A percentile compares a stretch with the other conserved stretches of the same genome.
phyloP scores from a whole-genome alignment of 2,797 vertebrate species.

The Rhinatrema bivittatum region DNA sequence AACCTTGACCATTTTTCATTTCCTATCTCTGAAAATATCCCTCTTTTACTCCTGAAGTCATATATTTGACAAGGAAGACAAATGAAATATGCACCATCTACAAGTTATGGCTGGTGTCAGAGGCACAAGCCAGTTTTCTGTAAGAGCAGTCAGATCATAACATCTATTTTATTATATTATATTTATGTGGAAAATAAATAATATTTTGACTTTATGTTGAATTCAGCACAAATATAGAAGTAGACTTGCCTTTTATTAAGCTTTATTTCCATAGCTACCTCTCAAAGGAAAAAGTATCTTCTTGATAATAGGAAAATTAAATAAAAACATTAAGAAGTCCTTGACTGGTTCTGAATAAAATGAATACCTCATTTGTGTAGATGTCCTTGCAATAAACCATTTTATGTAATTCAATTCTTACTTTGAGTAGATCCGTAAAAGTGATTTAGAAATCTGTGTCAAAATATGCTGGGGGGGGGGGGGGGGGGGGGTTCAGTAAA shows the following conservation, averaged over 20 bases:
- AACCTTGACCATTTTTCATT: too few species aligned
- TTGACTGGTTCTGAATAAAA: conserved; percentile 38
- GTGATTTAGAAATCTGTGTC: conserved; percentile 33
- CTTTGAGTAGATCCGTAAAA: conserved; percentile 37
- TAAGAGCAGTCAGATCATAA: not conserved
- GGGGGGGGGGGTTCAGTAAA: conserved; percentile 14
- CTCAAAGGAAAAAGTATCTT: conserved; percentile 38
- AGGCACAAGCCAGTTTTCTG: conserved; percentile 1
- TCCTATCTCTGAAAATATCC: too few species aligned
- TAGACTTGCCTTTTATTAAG: conserved; percentile 42
- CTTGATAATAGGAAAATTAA: conserved; percentile 42
- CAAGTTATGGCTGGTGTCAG: conserved; percentile 1
- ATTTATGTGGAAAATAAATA: conserved; percentile 8
- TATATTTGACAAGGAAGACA: too few species aligned
- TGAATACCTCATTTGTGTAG: conserved; percentile 41
- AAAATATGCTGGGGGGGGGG: conserved; percentile 32
- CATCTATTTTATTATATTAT: conserved; percentile 5
- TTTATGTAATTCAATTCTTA: conserved; percentile 40
- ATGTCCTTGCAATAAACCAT: conserved; percentile 45
- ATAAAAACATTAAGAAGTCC: conserved; percentile 47
- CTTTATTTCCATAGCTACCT: conserved; percentile 40
- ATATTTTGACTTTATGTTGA: conserved; percentile 33
- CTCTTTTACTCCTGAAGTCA: too few species aligned
- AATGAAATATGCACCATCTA: too few species aligned
- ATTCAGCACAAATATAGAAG: conserved; percentile 21